These are phyloP conservation scores for Neelides folsomi DNA, from an alignment of 2,888 invertebrate genomes.

Conservation along the genomic window DNA sequence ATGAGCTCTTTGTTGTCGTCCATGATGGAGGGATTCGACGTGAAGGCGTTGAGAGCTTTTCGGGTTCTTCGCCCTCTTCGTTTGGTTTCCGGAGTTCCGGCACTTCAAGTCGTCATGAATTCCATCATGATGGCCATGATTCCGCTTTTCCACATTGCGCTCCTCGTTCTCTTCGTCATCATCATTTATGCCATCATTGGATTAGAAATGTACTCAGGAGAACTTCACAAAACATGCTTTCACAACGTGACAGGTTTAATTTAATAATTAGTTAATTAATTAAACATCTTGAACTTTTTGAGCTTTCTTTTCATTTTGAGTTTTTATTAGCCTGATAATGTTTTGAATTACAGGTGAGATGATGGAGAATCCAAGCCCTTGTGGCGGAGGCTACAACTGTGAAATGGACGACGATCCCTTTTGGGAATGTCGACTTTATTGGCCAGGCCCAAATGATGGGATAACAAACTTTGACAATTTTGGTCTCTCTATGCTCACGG, in stretches of 20 bases:
- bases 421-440: conserved; percentile 34
- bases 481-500: conserved; percentile 51
- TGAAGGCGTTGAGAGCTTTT: conserved; percentile 50
- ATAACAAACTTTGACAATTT: conserved; percentile 53
- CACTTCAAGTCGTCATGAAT: conserved; percentile 50
- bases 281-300: neutral
- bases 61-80: conserved; percentile 48
- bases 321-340: no score
- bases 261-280: conserved; percentile 10
- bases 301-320: neutral
- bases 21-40: conserved; percentile 44
- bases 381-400: conserved; percentile 35
- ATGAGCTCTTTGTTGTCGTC: conserved; percentile 39
- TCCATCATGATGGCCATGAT: conserved; percentile 51
- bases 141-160: conserved; percentile 37
- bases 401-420: conserved; percentile 17
- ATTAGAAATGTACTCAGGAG: conserved; percentile 43
- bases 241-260: conserved; percentile 40
- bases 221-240: conserved; percentile 45
- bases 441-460: conserved; percentile 43
- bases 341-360: conserved; percentile 38
- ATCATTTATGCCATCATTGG: conserved; percentile 33
- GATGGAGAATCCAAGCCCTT: conserved; percentile 42
- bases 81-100: conserved; percentile 49
- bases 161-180: conserved; percentile 32